These are phyloP conservation scores for Liasis olivaceus DNA, from an alignment of 2,797 vertebrate species.

Conservation along the genomic window DNA sequence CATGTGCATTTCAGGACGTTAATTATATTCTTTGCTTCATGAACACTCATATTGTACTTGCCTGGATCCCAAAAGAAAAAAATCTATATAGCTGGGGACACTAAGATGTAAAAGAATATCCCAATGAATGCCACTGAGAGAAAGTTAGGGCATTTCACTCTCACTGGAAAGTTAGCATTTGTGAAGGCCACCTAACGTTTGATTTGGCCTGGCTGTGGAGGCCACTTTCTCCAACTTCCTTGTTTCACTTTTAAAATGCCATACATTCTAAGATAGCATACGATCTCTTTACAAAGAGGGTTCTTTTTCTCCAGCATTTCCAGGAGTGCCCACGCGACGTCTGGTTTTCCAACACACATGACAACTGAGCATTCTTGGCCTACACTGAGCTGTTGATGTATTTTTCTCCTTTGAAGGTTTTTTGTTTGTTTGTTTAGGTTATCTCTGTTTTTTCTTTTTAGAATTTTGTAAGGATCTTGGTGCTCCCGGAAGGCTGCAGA, in stretches of 20 bases:
- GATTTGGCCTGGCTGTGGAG: background rate
- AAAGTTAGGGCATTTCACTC: background rate
- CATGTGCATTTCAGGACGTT: background rate
- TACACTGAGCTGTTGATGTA: background rate
- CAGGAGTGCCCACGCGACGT: background rate
- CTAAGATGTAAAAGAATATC: too few relatives aligned
- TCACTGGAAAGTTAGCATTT: background rate
- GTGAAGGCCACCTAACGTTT: background rate
- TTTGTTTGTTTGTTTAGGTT: background rate
- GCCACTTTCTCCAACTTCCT: background rate
- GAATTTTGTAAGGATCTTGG: background rate
- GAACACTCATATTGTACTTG: conserved; percentile 14
- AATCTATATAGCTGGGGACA: background rate
- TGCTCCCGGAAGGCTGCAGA: background rate
- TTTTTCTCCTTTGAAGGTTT: background rate
- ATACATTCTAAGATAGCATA: background rate
- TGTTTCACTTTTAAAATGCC: background rate
- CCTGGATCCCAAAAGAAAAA: background rate
- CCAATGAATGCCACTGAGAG: background rate
- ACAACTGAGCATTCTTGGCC: background rate
- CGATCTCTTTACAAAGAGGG: background rate
- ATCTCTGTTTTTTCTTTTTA: background rate
- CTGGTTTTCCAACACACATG: background rate
- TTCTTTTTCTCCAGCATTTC: background rate
- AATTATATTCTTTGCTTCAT: background rate